Base-by-base conservation (phyloP, 2,888 invertebrate genomes). In the Drosophila leonis region DNA sequence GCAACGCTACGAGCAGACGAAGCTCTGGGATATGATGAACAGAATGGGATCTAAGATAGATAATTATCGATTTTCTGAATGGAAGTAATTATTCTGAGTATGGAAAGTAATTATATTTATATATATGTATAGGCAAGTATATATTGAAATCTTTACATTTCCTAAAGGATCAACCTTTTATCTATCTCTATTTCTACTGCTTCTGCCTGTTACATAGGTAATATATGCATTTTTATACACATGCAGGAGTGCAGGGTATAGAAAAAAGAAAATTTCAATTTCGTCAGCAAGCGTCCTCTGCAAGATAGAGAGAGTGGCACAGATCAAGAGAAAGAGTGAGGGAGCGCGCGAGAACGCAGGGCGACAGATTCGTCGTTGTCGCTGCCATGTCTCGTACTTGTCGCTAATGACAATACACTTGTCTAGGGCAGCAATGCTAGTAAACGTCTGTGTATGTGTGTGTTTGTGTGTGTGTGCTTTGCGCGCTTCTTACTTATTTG, bases 401-500 rank as follows among this genome's bases (percentile, higher is more conserved):
- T 79, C 88, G 90, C 89, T 87, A 87, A 87, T 87, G 87, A 87
- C 87, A 87, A 87, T 83, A 83, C 83, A 82, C 77, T 70, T 68
- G 69, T 71, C 66, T 63, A 59, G 78, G 41, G 56, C 20, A 49
- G 51, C 49, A 54, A 12, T n/a, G 13, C 39, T 35, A 18, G 51
- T 37, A 46, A 24, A 31, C 35, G 52, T 39, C n/a, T 27, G 42
- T 39, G 46, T 55, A 44, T 44, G n/a, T 42, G 62, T 56, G 55
- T 66, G 65, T 31, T 49, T 56, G 51, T 41, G 65, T 44, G 56
- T 67, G 61, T 70, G 72, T 60, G 75, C 41, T 63, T 56, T 60
- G 72, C 69, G 77, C 83, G 87, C 88, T 90, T 76, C 82, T 85
- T 84, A 88, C 85, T 90, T 87, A 88, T 91, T 88, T 90, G 90